Conservation (phyloP, 2,113 vertebrate species). For the Egretta garzetta region DNA sequence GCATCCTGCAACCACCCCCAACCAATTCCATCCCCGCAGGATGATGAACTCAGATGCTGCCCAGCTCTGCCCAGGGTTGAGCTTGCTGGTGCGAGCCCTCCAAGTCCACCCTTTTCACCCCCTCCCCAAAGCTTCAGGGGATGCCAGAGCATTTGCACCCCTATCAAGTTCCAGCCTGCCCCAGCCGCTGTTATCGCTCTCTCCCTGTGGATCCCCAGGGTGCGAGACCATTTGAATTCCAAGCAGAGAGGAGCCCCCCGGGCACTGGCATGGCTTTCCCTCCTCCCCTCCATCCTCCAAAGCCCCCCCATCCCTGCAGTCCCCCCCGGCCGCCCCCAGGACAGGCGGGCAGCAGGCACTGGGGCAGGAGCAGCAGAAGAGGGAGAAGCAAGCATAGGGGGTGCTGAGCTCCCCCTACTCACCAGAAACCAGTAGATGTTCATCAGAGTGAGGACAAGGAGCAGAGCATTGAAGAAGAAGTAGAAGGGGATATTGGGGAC, state of each 20-base stretch:
- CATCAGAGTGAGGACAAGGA: constrained; percentile 89
- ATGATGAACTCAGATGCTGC: rapidly evolving
- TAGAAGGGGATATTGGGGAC: constrained; percentile 94
- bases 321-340: not conserved
- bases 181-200: rapidly evolving
- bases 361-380: not conserved
- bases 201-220: rapidly evolving
- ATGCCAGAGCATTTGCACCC: not conserved
- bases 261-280: not conserved
- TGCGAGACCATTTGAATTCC: not conserved
- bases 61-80: not conserved
- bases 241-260: rapidly evolving
- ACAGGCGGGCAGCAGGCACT: not conserved
- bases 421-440: constrained; percentile 99
- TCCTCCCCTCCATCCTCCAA: not conserved
- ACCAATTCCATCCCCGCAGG: rapidly evolving
- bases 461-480: constrained; percentile 96
- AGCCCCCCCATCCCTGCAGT: not conserved
- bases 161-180: rapidly evolving
- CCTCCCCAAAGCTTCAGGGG: not conserved
- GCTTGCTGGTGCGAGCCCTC: rapidly evolving
- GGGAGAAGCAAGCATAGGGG: not conserved
- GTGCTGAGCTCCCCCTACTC: constrained; percentile 51
- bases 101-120: not conserved
- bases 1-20: rapidly evolving